Evolutionary conservation across 2,888 invertebrate species (phyloP).

Genomic region (Spicauda simplicius): DNA sequence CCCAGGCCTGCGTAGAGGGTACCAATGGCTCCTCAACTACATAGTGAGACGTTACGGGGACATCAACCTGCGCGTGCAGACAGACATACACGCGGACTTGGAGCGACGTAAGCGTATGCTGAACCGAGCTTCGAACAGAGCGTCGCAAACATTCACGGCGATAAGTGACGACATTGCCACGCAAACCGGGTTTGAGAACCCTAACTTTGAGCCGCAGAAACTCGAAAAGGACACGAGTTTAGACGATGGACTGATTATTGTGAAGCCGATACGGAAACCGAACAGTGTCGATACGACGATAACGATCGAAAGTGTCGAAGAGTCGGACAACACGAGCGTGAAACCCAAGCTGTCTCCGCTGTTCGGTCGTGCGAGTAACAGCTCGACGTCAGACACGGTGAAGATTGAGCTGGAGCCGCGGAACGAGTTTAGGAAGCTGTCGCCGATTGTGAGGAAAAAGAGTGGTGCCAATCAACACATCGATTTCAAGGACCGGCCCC

Average conservation of each 20-base stretch:
- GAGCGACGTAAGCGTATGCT: slow-evolving; percentile 75
- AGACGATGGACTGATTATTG: slow-evolving; percentile 65
- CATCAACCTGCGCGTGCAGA: slow-evolving; percentile 88
- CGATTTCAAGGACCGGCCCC: slow-evolving; percentile 73
- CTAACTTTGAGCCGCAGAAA: slow-evolving; percentile 62
- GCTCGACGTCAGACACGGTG: slow-evolving; percentile 57
- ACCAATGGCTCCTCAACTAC: slow-evolving; percentile 89
- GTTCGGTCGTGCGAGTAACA: slow-evolving; percentile 66
- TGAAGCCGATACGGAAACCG: slow-evolving; percentile 65
- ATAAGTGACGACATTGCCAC: slow-evolving; percentile 71
- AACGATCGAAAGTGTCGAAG: slow-evolving; percentile 70
- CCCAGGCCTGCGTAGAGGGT: slow-evolving; percentile 87
- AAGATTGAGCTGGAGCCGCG: slow-evolving; percentile 75
- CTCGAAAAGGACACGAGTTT: slow-evolving; percentile 48
- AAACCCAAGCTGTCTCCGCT: slow-evolving; percentile 76
- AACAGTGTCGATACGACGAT: slow-evolving; percentile 72
- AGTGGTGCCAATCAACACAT: slow-evolving; percentile 62
- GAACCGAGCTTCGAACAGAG: slow-evolving; percentile 64
- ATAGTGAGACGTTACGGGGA: slow-evolving; percentile 87
- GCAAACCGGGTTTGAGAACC: slow-evolving; percentile 79
- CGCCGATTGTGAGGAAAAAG: slow-evolving; percentile 68
- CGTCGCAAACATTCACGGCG: slow-evolving; percentile 63
- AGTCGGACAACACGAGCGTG: slow-evolving; percentile 59
- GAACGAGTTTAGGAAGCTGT: slow-evolving; percentile 71
- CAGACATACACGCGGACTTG: slow-evolving; percentile 83